Evolutionary conservation across 2,888 invertebrate genomes (phyloP).

Genomic region (Eumerus sabulonum): DNA sequence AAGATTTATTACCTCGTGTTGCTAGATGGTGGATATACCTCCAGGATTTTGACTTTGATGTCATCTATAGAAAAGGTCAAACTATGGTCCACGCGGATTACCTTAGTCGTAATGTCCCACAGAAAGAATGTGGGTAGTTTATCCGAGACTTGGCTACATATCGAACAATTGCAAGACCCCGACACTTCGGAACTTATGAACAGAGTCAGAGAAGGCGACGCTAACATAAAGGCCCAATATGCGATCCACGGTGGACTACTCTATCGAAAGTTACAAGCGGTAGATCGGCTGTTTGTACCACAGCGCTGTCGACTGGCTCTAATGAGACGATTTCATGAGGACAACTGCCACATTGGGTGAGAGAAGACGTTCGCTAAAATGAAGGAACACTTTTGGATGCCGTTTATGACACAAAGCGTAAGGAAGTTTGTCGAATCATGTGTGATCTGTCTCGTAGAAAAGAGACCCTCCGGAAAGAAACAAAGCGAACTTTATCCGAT

Average conservation of each 20-base stretch:
- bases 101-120: no score
- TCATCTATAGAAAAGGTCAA: conserved; percentile 38
- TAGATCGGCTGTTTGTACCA: conserved; percentile 18
- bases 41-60: conserved; percentile 42
- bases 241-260: conserved; percentile 4
- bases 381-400: conserved; percentile 56
- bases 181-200: conserved; percentile 12
- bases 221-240: conserved; percentile 8
- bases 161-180: conserved; percentile 16
- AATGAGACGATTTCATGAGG: conserved; percentile 16
- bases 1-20: conserved; percentile 30
- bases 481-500: conserved; percentile 53
- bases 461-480: conserved; percentile 59
- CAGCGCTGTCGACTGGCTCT: conserved; percentile 1
- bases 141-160: conserved; percentile 20
- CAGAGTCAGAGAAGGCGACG: conserved; percentile 12
- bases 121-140: conserved; percentile 20
- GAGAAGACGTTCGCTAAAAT: conserved; percentile 53
- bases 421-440: conserved; percentile 53
- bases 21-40: conserved; percentile 45
- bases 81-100: conserved; percentile 43
- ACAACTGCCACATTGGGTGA: conserved; percentile 22
- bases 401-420: conserved; percentile 45
- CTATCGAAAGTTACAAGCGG: conserved; percentile 3
- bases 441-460: conserved; percentile 46